Conservation (phyloP, 1,140 invertebrate species). For the Ctenoplectra terminalis region DNA sequence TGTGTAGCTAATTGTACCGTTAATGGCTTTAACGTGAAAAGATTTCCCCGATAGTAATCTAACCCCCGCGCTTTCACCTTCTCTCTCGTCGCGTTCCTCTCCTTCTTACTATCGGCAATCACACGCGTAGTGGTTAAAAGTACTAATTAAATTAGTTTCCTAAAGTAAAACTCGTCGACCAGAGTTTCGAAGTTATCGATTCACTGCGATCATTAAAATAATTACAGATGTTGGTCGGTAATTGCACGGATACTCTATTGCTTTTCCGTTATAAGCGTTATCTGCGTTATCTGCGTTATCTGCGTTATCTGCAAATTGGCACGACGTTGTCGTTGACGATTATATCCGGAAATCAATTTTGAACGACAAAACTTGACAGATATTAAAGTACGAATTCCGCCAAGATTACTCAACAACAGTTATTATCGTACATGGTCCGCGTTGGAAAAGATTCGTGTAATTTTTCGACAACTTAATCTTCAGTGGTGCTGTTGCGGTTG, state of each 20-base stretch:
- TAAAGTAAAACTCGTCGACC: slow-evolving; percentile 38
- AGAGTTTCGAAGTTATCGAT: slow-evolving; percentile 45
- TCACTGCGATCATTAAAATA: slow-evolving; percentile 43
- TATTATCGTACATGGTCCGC: neutral
- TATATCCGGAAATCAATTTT: neutral
- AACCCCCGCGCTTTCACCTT: neutral
- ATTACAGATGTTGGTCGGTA: slow-evolving; percentile 24
- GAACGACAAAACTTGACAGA: neutral
- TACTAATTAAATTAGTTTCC: slow-evolving; percentile 54
- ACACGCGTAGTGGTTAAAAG: slow-evolving; percentile 21
- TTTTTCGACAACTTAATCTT: slow-evolving; percentile 27
- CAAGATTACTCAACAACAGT: too few relatives aligned
- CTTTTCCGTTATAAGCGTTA: neutral
- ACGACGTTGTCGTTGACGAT: neutral
- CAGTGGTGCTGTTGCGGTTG: neutral
- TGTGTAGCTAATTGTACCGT: slow-evolving; percentile 48
- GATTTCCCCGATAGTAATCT: slow-evolving; percentile 33
- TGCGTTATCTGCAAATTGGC: too few relatives aligned
- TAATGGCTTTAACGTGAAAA: slow-evolving; percentile 50
- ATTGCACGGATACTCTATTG: slow-evolving; percentile 26
- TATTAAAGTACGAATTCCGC: too few relatives aligned
- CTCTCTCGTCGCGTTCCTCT: neutral
- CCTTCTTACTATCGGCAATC: slow-evolving; percentile 3
- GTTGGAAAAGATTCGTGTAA: neutral
- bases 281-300: neutral